Conservation (phyloP, 2,797 vertebrate species). For the Petrocephalus schoutedeni region DNA sequence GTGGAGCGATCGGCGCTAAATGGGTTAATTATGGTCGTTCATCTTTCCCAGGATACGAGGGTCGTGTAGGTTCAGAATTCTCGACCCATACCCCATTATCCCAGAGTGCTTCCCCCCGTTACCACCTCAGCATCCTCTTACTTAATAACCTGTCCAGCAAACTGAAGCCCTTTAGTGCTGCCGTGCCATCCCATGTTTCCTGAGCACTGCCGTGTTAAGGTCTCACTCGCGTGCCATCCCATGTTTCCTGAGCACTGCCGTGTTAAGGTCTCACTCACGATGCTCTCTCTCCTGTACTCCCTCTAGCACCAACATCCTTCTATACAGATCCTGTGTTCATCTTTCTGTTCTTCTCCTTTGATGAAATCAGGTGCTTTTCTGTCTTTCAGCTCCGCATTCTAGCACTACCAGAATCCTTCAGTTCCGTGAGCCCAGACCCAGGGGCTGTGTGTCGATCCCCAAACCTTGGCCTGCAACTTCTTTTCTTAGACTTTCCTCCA, state of each 20-base stretch:
- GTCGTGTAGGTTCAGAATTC: neutral
- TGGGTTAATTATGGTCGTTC: neutral
- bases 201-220: neutral
- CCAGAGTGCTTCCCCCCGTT: neutral
- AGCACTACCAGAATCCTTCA: neutral
- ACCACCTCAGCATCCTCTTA: neutral
- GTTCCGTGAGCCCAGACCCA: neutral
- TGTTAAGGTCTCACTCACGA: neutral
- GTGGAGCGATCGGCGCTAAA: neutral
- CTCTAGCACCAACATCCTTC: neutral
- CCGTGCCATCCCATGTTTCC: neutral
- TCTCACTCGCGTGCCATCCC: neutral
- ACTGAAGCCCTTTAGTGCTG: neutral
- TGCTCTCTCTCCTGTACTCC: neutral
- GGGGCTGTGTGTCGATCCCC: neutral
- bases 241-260: neutral
- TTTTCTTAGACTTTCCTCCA: neutral
- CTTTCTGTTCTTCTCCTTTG: neutral
- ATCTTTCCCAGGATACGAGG: neutral
- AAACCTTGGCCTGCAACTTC: neutral
- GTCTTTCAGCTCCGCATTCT: neutral
- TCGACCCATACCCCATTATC: neutral
- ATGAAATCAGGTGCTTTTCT: neutral
- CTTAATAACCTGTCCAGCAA: neutral
- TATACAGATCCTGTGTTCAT: neutral